A percentile compares a stretch with the other conserved stretches of the same genome.
These are phyloP conservation scores for Ormia ochracea DNA, from an alignment of 2,888 invertebrate species.

Conservation along the genomic window DNA sequence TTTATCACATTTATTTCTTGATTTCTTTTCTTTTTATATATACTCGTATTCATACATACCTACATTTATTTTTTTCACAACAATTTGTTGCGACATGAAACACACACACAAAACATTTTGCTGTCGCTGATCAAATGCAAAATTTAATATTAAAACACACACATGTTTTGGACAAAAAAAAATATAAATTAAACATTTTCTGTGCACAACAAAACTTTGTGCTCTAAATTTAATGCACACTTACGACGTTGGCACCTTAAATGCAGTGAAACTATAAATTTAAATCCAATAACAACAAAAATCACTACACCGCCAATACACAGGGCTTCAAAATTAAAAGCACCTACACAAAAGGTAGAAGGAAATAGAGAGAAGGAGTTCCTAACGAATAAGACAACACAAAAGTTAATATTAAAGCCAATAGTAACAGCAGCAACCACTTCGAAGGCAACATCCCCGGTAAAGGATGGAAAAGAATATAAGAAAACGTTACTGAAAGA, in stretches of 20 bases:
- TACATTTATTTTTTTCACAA: constrained; percentile 1
- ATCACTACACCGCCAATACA: constrained; percentile 54
- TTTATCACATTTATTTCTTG: constrained; percentile 18
- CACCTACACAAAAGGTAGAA: constrained; percentile 29
- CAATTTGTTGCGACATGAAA: constrained; percentile 7
- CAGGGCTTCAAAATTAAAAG: constrained; percentile 50
- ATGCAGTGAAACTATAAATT: constrained; percentile 43
- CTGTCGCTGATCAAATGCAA: not conserved
- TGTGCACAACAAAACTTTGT: constrained; percentile 31
- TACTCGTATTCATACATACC: too few relatives aligned
- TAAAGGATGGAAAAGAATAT: constrained; percentile 27
- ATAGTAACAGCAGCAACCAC: constrained; percentile 22
- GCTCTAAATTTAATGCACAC: constrained; percentile 39
- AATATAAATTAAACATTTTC: constrained; percentile 11
- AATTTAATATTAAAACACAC: constrained; percentile 4
- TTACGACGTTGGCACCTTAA: constrained; percentile 35
- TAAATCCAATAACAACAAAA: constrained; percentile 36
- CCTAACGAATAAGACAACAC: constrained; percentile 13
- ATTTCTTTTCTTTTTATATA: constrained; percentile 21
- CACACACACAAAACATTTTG: not conserved
- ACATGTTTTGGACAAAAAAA: not conserved
- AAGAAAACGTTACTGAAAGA: constrained; percentile 12
- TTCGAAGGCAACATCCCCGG: constrained; percentile 10
- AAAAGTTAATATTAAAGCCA: constrained; percentile 45
- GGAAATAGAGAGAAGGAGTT: constrained; percentile 17